Conservation (phyloP, 2,113 vertebrate species). For the Pteruthius melanotis region DNA sequence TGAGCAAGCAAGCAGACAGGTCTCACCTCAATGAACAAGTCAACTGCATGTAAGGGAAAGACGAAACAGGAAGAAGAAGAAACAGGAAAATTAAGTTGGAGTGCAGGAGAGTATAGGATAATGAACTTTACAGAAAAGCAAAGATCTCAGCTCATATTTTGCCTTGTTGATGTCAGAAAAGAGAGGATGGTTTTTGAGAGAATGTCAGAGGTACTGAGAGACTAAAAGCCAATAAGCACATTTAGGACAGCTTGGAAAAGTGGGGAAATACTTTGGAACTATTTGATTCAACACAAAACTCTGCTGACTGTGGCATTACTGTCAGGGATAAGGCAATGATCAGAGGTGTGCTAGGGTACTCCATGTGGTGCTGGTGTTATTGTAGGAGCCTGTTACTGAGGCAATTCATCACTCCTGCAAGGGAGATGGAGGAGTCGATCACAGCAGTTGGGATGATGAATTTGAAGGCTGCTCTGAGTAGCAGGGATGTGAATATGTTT, state of each 20-base stretch:
- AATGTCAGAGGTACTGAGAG: neutral
- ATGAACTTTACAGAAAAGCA: neutral
- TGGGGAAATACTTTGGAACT: neutral
- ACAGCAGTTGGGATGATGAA: neutral
- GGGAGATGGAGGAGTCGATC: neutral
- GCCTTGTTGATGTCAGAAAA: neutral
- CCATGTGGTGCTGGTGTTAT: neutral
- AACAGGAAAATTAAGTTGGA: neutral
- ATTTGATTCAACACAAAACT: neutral
- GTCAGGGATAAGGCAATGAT: neutral
- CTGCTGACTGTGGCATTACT: neutral
- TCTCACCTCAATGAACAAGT: neutral
- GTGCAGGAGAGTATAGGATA: neutral
- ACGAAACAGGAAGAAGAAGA: no score
- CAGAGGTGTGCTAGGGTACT: neutral
- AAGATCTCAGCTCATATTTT: neutral
- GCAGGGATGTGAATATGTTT: neutral
- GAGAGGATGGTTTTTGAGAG: neutral
- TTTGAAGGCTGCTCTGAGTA: neutral
- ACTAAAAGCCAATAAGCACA: neutral
- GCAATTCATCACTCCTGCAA: neutral
- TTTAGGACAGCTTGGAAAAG: neutral
- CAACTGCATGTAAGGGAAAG: neutral
- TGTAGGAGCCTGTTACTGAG: neutral
- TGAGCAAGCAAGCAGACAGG: neutral